Base-by-base conservation (phyloP, 2,888 invertebrate genomes). In the Palloptera scutellata region DNA sequence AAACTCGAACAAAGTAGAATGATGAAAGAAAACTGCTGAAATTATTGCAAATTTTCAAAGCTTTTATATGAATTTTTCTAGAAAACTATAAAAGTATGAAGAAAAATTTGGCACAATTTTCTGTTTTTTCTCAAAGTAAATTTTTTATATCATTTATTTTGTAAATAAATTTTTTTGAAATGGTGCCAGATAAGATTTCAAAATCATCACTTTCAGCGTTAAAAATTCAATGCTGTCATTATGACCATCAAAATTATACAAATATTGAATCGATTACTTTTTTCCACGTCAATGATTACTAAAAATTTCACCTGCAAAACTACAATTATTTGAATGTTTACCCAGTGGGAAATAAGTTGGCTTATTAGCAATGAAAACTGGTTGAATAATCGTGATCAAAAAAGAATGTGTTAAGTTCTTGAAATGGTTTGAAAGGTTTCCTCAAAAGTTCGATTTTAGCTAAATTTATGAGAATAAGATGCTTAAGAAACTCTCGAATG, bases 241-340 rank as follows among this genome's bases (percentile, higher is more conserved):
- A 20, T 63, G 62, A 67, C 62, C 67, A 55, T 43, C 19, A 57
- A 51, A 45, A 30, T 58, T n/a, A 20, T 13, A 55, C 17, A 15
- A n/a, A n/a, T 30, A 41, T 48, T 40, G 58, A 58, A 58, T 61
- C 66, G 66, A 62, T 67, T 67, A 67, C 66, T 58, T 51, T 43
- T n/a, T 59, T 59, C 3, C 6, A 40, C 13, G 30, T 6, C 30
- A 30, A 30, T 30, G 30, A 30, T 30, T 30, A 30, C 30, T 30
- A 30, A 4, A 30, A 30, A 30, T 30, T 30, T 30, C 30, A 30
- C 30, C 6, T 6, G 3, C 30, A n/a, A n/a, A n/a, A n/a, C n/a
- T n/a, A n/a, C n/a, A n/a, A n/a, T n/a, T n/a, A n/a, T n/a, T n/a
- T n/a, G n/a, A 30, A 30, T 30, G 6, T 30, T 6, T 30, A 30